Percentiles rank a stretch among this genome's conserved stretches.
Conservation (phyloP, 2,797 vertebrate genomes). For the Zenarchopterus dispar region DNA sequence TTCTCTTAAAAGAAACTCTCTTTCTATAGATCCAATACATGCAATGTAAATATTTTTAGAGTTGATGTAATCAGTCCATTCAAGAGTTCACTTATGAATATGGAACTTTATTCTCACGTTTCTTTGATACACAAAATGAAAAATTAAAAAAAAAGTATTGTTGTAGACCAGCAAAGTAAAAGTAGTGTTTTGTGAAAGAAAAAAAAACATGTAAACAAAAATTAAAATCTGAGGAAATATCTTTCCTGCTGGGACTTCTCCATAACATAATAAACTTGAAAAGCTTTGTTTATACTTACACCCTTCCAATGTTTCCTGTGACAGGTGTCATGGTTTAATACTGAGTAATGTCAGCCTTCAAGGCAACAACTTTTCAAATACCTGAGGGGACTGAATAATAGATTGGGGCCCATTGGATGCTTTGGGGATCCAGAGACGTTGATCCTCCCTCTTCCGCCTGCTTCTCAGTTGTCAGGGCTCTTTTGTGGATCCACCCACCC, state of each 20-base stretch:
- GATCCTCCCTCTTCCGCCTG: slow-evolving; percentile 38
- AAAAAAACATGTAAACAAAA: neutral
- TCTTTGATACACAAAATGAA: too few species aligned
- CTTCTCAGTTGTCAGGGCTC: slow-evolving; percentile 56
- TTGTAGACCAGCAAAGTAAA: too few species aligned
- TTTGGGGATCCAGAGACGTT: slow-evolving; percentile 49
- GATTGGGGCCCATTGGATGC: slow-evolving; percentile 27
- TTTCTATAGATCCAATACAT: too few species aligned
- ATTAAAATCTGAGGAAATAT: neutral
- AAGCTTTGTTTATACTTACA: slow-evolving; percentile 4
- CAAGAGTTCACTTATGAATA: too few species aligned
- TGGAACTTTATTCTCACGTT: neutral
- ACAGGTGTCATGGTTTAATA: slow-evolving; percentile 23
- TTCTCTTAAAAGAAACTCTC: too few species aligned
- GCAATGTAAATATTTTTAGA: too few species aligned
- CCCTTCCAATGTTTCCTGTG: neutral
- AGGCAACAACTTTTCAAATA: slow-evolving; percentile 29
- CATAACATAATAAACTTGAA: neutral
- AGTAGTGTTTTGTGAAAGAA: neutral
- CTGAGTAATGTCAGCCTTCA: slow-evolving; percentile 11
- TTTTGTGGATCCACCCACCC: slow-evolving; percentile 63
- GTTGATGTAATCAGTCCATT: too few species aligned
- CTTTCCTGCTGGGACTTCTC: neutral
- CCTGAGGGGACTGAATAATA: slow-evolving; percentile 44
- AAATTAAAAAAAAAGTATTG: neutral